Conservation (phyloP, 2,888 invertebrate species). For the Nephrocerus scutellatus region DNA sequence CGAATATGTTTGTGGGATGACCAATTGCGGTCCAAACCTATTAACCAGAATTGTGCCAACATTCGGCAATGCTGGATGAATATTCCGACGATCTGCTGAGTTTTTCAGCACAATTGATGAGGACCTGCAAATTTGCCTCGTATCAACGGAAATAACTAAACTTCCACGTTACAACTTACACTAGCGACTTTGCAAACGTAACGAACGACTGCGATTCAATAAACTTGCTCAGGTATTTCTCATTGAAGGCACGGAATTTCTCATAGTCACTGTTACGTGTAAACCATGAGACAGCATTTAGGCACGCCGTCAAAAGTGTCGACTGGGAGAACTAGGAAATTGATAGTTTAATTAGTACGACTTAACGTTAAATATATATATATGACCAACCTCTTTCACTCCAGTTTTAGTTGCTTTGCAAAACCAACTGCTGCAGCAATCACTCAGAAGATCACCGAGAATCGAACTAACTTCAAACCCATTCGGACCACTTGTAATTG, state of each 20-base stretch:
- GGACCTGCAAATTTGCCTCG: conserved; percentile 27
- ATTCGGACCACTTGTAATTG: conserved; percentile 33
- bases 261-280: conserved; percentile 25
- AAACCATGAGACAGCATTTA: conserved; percentile 38
- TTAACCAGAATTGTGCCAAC: conserved; percentile 40
- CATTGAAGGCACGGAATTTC: conserved; percentile 32
- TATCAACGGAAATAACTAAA: too few relatives aligned
- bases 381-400: conserved; percentile 36
- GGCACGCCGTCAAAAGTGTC: conserved; percentile 35
- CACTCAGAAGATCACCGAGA: conserved; percentile 33
- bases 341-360: neutral
- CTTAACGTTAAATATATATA: neutral
- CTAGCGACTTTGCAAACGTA: conserved; percentile 29
- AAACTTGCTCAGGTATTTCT: conserved; percentile 38
- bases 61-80: conserved; percentile 41
- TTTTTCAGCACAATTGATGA: conserved; percentile 37
- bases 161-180: too few relatives aligned
- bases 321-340: conserved; percentile 42
- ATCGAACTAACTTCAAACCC: conserved; percentile 33
- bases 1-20: conserved; percentile 40
- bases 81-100: conserved; percentile 35
- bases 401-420: conserved; percentile 33
- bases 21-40: conserved; percentile 36
- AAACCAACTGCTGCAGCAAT: conserved; percentile 45
- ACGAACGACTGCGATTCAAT: conserved; percentile 33